Evolutionary conservation across 2,888 invertebrate genomes (phyloP).

Genomic region (Amblyjoppa proteus): DNA sequence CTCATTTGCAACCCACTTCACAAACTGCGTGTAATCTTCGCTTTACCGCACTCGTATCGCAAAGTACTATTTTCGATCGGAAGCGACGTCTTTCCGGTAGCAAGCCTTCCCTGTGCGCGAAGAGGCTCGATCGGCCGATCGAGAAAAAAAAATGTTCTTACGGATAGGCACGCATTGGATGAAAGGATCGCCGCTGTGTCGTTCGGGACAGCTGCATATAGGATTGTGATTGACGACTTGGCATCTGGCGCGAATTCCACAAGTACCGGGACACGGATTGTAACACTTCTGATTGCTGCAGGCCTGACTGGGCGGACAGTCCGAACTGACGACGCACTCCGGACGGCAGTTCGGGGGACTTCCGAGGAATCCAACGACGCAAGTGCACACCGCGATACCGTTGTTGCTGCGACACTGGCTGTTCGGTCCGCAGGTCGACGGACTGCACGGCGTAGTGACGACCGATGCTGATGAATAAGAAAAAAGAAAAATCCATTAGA

Average conservation of each 20-base stretch:
- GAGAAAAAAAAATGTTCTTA: slow-evolving; percentile 51
- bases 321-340: slow-evolving; percentile 86
- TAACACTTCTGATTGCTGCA: slow-evolving; percentile 84
- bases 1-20: no score
- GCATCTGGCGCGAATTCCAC: slow-evolving; percentile 85
- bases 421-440: slow-evolving; percentile 86
- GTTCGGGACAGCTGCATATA: slow-evolving; percentile 85
- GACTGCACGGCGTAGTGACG: slow-evolving; percentile 81
- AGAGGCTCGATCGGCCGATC: not conserved
- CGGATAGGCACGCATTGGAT: slow-evolving; percentile 79
- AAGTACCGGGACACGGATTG: slow-evolving; percentile 85
- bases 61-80: no score
- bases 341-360: slow-evolving; percentile 84
- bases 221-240: slow-evolving; percentile 86
- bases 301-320: slow-evolving; percentile 84
- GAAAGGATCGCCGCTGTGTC: slow-evolving; percentile 84
- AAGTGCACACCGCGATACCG: slow-evolving; percentile 86
- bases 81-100: no score
- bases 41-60: no score
- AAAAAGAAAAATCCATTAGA: slow-evolving; percentile 10
- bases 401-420: slow-evolving; percentile 86
- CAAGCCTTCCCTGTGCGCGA: no score
- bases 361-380: slow-evolving; percentile 83
- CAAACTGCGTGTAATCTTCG: no score
- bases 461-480: slow-evolving; percentile 2